Base-by-base conservation (phyloP, 2,797 vertebrate species). In the Lacerta bilineata region DNA sequence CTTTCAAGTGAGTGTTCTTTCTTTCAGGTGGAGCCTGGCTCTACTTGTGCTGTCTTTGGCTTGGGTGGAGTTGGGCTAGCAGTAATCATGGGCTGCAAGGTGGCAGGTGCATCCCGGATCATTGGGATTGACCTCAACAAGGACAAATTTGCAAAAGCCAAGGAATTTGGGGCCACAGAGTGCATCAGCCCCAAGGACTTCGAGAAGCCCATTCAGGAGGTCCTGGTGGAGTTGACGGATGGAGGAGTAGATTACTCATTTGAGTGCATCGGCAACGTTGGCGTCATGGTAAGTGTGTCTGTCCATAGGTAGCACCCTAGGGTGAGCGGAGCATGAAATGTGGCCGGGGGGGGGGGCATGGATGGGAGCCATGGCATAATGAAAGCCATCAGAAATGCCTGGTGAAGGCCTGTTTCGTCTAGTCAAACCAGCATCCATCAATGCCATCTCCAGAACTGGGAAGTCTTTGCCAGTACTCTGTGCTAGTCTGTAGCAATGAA, bases 231-330 rank as follows among this genome's bases (percentile, higher is more conserved):
- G 91, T 97, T 99, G 97, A 99, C 98, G 0, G 95, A 97, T 0
- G 98, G 98, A 20, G 99, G 99, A 8, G 98, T 99, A 77, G 98
- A 99, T 94, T 99, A 96, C 91, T 98, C 98, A 0, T 97, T 99
- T 84, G 99, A 99, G 92, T 99, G 99, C 94, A 98, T 98, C 0
- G 98, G 99, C 23, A 98, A 98, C 0, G 98, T 98, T 6, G 95
- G 93, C 29, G 96, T 98, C 88, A 99, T 99, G 99, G 99, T 99
- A 95, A 97, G 97, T 90, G 17, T 27, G 1, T 29, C 23, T 3
- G 8, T 0, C 25, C 20, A 64, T 18, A 64, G 61, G 20, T 23
- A 64, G 61, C 61, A 33, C 10, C 0, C 15, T 72, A 36, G 43
- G 43, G 25, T n/a, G 8, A n/a, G 66, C 5, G 27, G 36, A 41